Evolutionary conservation across 2,797 vertebrate genomes (phyloP), one percentile per base, ranked within the genome.

Genomic region (Oryzias dopingdopingensis): DNA sequence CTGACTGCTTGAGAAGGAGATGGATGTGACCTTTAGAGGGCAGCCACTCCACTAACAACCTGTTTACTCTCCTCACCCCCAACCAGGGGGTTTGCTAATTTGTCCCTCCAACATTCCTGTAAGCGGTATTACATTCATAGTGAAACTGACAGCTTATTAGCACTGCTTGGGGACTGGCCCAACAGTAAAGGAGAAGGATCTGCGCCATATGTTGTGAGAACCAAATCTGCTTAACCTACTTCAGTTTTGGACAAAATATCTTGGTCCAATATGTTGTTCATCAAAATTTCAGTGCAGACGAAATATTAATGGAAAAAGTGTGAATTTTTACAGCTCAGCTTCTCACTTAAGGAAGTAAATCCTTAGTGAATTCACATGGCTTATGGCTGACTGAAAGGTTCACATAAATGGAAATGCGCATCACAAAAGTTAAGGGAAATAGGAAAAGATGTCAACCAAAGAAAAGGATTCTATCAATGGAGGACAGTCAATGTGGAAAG

Each of bases 171-270:
- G 82, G 80, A 85, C 80, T 65, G 71, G 82, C 69, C 80, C 80
- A 83, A 74, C 82, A 72, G 76, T 65, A 66, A 80, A 57, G 26
- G 62, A 80, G 68, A 49, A 62, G 77, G 78, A 84, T 85, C 86
- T 91, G 87, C 77, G 76, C 91, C 90, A 90, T 86, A 87, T 84
- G 81, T 88, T 87, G 83, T 87, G 80, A 82, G 79, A 70, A 79
- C 80, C 79, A 91, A 90, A 91, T 90, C 90, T 90, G 82, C 88
- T 92, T 91, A 90, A 86, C 88, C 90, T 90, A 89, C 83, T 92
- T 89, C 83, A 75, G 70, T 77, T 86, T 79, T 73, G 73, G 73
- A 77, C 67, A 80, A 77, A 87, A 82, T 86, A 79, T 84, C 75
- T 79, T 55, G 45, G 72, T 80, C 43, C 74, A 74, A 62, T 59